Evolutionary conservation across 2,888 invertebrate genomes (phyloP), one percentile per base, ranked within the genome.

Genomic region (Nebria salina): DNA sequence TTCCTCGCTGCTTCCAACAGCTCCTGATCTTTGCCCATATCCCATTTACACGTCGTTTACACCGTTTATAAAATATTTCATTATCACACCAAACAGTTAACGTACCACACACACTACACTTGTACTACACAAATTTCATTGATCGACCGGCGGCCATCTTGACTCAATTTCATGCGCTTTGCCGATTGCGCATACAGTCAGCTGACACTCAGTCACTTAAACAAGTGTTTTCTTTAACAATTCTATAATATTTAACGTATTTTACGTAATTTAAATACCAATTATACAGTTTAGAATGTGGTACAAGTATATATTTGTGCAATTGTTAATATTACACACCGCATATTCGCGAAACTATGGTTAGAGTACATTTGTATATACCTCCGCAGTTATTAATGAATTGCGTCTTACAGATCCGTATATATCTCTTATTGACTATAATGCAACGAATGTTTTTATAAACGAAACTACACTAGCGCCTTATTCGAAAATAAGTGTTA

Each of bases 11-110:
- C 98, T 89, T 98, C 98, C 89, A 98, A 92, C 90, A 98, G 93
- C 91, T 98, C 98, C 90, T 97, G 97, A 90, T 98, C 98, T 91
- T 97, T 97, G 89, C 98, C 98, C 97, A 98, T 98, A 88, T 89
- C 90, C 90, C 90, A 89, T 90, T 87, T 83, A 81, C 75, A 83
- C 83, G 87, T 88, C 82, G 77, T 83, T 83, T 79, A 84, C 85
- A 85, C 83, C 83, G 83, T 84, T 86, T 86, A 86, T 86, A 85
- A 82, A 85, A 86, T 85, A 86, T 86, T 87, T 86, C 87, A 87
- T 87, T 87, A 83, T 54, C 54, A 54, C 54, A 54, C 54, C 54
- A 13, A 54, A 54, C 83, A 83, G 84, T 84, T 85, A 83, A 87
- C 86, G 87, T 87, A 86, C 86, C 83, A 84, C 54, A 86, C 90